Evolutionary conservation across 2,113 vertebrate genomes (phyloP), one percentile per base, ranked within the genome.

Genomic region (Mirounga angustirostris): DNA sequence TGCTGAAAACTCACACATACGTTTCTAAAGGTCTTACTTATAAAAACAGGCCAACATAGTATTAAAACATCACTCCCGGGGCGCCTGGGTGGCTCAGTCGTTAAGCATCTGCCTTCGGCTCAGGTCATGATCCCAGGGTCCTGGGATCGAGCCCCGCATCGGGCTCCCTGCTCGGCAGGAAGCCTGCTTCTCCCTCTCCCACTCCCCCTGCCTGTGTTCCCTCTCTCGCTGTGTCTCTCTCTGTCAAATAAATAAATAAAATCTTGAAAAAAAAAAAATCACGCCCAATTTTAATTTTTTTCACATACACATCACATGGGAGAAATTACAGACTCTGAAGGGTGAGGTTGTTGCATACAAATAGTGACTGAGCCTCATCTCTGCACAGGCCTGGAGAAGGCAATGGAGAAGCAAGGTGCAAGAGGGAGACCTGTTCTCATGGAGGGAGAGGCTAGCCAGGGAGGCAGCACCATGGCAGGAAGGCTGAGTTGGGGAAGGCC

Each of bases 311-410:
- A 1, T 95, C 58, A 58, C 13, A 4, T 2, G 3, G 46, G 7
- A 59, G 58, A 81, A 81, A 26, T 22, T 10, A 26, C 40, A 73
- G n/a, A 56, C 33, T 24, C 28, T 78, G 79, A 91, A 80, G 26
- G 73, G 61, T 43, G 36, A 86, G 50, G 4, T 79, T 56, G 19
- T 24, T 30, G 18, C 2, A 2, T 24, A 9, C 30, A 33, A 2
- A 74, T 3, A 18, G 14, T 58, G 50, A 61, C 1, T 21, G 30
- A 1, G 40, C 7, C 24, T 46, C n/a, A 1, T 12, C 11, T 2
- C 2, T 1, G 59, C 3, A 26, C 18, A 69, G 36, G 11, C 43
- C 0, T 7, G 11, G 43, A 3, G 2, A 40, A 8, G 56, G 18
- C 8, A 8, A 24, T n/a, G 76, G 21, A 18, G 28, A 11, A 58